These are phyloP conservation scores for Papilio polyxenes DNA, from an alignment of 1,140 invertebrate species.

Conservation along the genomic window DNA sequence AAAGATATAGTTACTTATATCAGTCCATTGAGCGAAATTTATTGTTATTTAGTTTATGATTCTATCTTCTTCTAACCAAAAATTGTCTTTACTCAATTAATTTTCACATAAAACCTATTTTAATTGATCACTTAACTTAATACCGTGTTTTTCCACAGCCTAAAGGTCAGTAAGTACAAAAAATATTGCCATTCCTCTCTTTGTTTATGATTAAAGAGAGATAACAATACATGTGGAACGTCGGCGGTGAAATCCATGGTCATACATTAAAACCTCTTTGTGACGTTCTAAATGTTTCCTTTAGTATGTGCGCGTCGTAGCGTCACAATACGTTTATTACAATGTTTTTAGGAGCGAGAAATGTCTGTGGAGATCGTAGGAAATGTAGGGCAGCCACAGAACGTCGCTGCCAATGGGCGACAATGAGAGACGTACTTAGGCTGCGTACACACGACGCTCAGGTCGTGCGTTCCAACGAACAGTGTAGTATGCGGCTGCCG, in stretches of 20 bases:
- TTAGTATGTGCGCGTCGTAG: constrained; percentile 7
- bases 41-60: not conserved
- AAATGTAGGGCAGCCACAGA: constrained; percentile 32
- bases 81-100: too few species aligned
- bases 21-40: not conserved
- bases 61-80: too few species aligned
- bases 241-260: not conserved
- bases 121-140: too few species aligned
- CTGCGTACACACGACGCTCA: not conserved
- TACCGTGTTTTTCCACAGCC: too few species aligned
- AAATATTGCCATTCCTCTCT: not conserved
- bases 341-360: constrained; percentile 28
- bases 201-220: too few species aligned
- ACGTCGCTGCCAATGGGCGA: constrained; percentile 30
- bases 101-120: too few species aligned
- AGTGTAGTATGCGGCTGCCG: not conserved
- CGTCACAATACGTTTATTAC: constrained; percentile 27
- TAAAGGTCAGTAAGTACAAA: not conserved
- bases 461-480: not conserved
- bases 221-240: too few species aligned
- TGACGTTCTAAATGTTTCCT: not conserved
- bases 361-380: constrained; percentile 28
- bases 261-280: constrained; percentile 12
- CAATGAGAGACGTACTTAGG: constrained; percentile 16
- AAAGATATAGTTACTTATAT: not conserved